Conservation (phyloP, 2,888 invertebrate species). For the Piscicola geometra region DNA sequence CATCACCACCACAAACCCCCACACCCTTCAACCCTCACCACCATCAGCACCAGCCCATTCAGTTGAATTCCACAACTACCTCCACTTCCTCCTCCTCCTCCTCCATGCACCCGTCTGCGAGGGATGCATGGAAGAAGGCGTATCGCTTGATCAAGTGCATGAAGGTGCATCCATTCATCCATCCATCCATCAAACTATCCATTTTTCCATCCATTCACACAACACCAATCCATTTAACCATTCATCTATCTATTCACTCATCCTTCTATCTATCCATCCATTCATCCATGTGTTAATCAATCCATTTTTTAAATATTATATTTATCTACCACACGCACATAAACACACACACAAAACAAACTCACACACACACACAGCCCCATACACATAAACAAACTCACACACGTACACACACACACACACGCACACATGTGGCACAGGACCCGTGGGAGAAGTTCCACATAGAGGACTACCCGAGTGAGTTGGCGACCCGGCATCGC, state of each 20-base stretch:
- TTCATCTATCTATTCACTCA: background rate
- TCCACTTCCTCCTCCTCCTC: too few species aligned
- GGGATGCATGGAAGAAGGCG: constrained; percentile 41
- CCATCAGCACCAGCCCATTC: constrained; percentile 8
- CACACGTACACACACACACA: too few species aligned
- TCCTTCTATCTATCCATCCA: background rate
- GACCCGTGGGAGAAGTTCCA: constrained; percentile 60
- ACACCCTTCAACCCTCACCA: constrained; percentile 17
- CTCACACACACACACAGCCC: too few species aligned
- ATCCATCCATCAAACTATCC: background rate
- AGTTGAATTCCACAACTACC: background rate
- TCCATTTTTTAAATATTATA: too few species aligned
- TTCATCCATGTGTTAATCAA: too few species aligned
- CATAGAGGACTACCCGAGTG: constrained; percentile 56
- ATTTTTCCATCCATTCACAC: background rate
- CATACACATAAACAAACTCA: too few species aligned
- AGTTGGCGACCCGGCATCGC: constrained; percentile 57
- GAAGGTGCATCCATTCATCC: constrained; percentile 37
- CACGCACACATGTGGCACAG: too few species aligned
- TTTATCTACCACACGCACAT: too few species aligned
- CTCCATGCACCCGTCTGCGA: constrained; percentile 27
- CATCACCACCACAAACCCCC: constrained; percentile 17
- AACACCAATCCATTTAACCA: background rate
- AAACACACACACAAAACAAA: too few species aligned
- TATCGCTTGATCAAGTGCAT: constrained; percentile 41